Evolutionary conservation across 2,113 vertebrate species (phyloP).

Genomic region (Pandion haliaetus): DNA sequence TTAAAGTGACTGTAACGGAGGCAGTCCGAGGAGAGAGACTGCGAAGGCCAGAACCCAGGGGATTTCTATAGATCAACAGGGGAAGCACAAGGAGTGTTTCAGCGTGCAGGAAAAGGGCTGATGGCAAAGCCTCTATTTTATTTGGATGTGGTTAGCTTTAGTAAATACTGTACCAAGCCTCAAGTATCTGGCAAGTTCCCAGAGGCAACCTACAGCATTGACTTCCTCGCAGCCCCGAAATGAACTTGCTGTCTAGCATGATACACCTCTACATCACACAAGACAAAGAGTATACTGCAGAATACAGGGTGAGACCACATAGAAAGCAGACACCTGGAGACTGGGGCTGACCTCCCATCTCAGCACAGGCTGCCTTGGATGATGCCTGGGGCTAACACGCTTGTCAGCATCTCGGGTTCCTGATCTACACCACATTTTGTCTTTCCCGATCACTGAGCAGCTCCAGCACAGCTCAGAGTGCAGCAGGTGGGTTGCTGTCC

Average conservation of each 20-base stretch:
- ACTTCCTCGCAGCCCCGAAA: not conserved
- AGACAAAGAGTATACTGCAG: not conserved
- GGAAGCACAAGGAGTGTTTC: not conserved
- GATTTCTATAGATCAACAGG: not conserved
- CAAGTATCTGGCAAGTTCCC: not conserved
- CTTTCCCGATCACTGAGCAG: rapidly evolving
- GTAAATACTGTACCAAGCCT: not conserved
- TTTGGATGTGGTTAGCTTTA: not conserved
- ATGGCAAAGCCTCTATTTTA: not conserved
- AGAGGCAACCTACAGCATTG: not conserved
- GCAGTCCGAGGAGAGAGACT: not conserved
- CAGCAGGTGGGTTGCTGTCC: not conserved
- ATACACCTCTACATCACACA: not conserved
- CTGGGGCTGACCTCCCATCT: not conserved
- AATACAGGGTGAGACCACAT: not conserved
- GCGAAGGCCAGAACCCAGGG: not conserved
- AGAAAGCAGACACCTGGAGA: not conserved
- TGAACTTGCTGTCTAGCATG: not conserved
- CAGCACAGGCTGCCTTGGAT: not conserved
- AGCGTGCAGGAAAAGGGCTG: not conserved
- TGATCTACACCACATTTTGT: rapidly evolving
- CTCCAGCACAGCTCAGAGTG: not conserved
- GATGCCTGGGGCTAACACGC: not conserved
- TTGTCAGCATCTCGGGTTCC: rapidly evolving
- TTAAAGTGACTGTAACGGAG: not conserved